Base-by-base conservation (phyloP, 2,888 invertebrate genomes). In the Noctua janthe region DNA sequence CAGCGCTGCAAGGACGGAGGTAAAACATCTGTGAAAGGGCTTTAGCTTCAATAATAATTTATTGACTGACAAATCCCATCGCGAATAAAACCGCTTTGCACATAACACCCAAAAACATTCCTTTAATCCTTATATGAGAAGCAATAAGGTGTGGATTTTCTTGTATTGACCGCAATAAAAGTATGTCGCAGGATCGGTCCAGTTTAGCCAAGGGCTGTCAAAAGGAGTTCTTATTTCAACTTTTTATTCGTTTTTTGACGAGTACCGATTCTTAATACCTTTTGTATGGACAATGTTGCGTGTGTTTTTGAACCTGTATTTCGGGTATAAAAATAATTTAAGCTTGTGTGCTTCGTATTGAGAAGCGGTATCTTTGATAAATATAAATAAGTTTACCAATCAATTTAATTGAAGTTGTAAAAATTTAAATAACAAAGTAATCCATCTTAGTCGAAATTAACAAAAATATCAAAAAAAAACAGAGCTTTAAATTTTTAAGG, bases 41-140 rank as follows among this genome's bases (percentile, higher is more conserved):
- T 69, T 17, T 17, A 81, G 82, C 90, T 86, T 89, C 89, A 89
- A 88, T 88, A 81, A 84, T 82, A 84, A 92, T 92, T 92, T 90
- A 90, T 89, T 93, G 93, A 94, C 92, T 94, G 95, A 95, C 95
- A 94, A 95, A 95, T 95, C 95, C 94, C 89, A 89, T 92, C 91
- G 85, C 86, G 84, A 82, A 86, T 75, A 76, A 79, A 78, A 84
- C 89, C 69, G 78, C 13, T 20, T 78, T 76, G 11, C 67, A 29
- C 29, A 35, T 49, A 51, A 35, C 59, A 81, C 43, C 47, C 43
- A 71, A 49, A 73, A 71, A 70, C 11, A 49, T 15, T 62, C 5
- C 2, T 11, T 35, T n/a, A 20, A n/a, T 17, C 59, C 80, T 73
- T 90, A 88, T 81, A 10, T 0, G 0, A 0, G 8, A 29, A n/a